Evolutionary conservation across 2,888 invertebrate species (phyloP).

Genomic region (Drosophila lacicola): DNA sequence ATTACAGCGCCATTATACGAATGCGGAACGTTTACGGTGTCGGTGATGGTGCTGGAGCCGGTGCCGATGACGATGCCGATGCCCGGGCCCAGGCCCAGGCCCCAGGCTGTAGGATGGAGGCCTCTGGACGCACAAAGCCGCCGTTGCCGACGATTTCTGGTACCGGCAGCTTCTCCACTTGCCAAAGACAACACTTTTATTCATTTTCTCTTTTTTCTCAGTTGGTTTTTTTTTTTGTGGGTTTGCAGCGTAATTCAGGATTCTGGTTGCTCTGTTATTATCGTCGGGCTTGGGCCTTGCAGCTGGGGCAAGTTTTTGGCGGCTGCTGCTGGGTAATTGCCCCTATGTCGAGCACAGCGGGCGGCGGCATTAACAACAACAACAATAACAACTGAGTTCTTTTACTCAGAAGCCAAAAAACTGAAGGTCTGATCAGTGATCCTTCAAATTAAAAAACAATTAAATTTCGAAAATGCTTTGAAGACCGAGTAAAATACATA

Average conservation of each 20-base stretch:
- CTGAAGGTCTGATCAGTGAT: slow-evolving; percentile 31
- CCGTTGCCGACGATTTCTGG: slow-evolving; percentile 34
- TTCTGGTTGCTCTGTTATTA: slow-evolving; percentile 78
- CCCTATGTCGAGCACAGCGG: slow-evolving; percentile 72
- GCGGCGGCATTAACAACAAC: slow-evolving; percentile 56
- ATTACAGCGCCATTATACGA: slow-evolving; percentile 79
- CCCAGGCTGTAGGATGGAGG: slow-evolving; percentile 16
- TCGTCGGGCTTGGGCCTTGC: slow-evolving; percentile 59
- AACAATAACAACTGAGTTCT: slow-evolving; percentile 8
- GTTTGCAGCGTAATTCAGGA: slow-evolving; percentile 80
- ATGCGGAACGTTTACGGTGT: slow-evolving; percentile 75
- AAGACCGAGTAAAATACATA: slow-evolving; percentile 12
- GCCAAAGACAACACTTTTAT: slow-evolving; percentile 9
- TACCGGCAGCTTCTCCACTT: slow-evolving; percentile 51
- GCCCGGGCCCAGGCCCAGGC: slow-evolving; percentile 6
- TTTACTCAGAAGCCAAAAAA: slow-evolving; percentile 34
- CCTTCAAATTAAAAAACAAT: slow-evolving; percentile 71
- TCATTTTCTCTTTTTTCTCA: slow-evolving; percentile 5
- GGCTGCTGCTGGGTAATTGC: slow-evolving; percentile 73
- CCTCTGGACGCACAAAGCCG: slow-evolving; percentile 34
- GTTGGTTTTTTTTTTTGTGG: slow-evolving; percentile 24
- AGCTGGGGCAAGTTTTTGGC: slow-evolving; percentile 44
- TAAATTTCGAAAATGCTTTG: slow-evolving; percentile 39
- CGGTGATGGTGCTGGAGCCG: slow-evolving; percentile 44
- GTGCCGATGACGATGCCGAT: slow-evolving; percentile 11